Percentiles rank a stretch among this genome's conserved stretches.
phyloP scores from a whole-genome alignment of 92 coral and sea anemone genomes.

The Phenganax subtilis region DNA sequence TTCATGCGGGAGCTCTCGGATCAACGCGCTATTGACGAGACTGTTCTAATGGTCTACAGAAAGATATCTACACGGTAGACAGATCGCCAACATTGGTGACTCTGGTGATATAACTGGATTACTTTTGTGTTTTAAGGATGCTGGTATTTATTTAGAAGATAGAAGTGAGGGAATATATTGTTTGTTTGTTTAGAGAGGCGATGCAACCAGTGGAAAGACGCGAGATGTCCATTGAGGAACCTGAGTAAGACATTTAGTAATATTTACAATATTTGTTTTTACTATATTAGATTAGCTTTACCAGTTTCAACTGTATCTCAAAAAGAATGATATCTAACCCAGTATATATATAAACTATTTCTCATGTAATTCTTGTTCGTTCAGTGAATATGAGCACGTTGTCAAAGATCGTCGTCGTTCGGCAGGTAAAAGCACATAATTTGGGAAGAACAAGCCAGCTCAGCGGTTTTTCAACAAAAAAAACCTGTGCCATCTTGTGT shows the following conservation, averaged over 20 bases:
- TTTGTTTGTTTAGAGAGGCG: slow-evolving; percentile 18
- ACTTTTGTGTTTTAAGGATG: too few relatives aligned
- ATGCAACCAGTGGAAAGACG: not conserved
- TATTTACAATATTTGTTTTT: not conserved
- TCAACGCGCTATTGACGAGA: slow-evolving; percentile 53
- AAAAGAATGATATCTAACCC: not conserved
- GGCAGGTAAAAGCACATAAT: not conserved
- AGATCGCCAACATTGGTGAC: not conserved
- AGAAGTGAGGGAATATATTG: not conserved
- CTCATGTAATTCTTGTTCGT: not conserved
- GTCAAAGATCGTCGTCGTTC: slow-evolving; percentile 31
- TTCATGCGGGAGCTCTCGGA: slow-evolving; percentile 55
- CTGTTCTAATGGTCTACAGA: slow-evolving; percentile 75
- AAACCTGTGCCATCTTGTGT: not conserved
- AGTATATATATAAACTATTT: not conserved
- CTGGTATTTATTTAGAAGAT: not conserved
- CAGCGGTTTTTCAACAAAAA: not conserved
- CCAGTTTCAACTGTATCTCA: too few relatives aligned
- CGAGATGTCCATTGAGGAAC: not conserved
- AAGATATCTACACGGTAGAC: slow-evolving; percentile 79
- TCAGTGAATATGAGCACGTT: slow-evolving; percentile 23
- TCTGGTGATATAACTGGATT: not conserved
- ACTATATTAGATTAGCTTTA: not conserved
- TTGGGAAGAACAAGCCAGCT: not conserved
- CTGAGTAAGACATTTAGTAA: not conserved